A percentile compares a stretch with the other conserved stretches of the same genome.
Conservation (phyloP, 2,113 vertebrate genomes). For the Leucopternis melanops region DNA sequence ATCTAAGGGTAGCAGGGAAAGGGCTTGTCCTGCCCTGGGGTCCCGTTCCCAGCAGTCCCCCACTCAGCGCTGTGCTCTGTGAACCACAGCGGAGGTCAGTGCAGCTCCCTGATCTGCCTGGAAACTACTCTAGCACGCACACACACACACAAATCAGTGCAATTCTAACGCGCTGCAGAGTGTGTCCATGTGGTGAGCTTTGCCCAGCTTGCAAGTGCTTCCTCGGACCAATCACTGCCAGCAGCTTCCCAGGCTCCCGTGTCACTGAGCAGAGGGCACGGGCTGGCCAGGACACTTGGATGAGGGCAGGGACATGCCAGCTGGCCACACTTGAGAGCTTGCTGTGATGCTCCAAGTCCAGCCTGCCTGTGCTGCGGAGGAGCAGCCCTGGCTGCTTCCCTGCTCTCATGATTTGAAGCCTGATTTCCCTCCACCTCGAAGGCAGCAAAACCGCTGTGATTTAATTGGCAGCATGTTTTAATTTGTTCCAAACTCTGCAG, state of each 20-base stretch:
- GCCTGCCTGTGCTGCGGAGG: rapidly evolving
- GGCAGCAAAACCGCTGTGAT: background rate
- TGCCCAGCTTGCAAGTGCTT: background rate
- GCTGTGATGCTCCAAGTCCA: background rate
- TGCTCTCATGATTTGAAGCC: background rate
- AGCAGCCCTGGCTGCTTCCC: background rate
- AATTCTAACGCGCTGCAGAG: background rate
- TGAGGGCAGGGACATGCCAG: background rate
- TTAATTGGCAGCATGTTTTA: background rate
- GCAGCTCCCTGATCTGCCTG: background rate
- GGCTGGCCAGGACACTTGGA: background rate
- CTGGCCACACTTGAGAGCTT: background rate
- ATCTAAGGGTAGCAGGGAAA: background rate
- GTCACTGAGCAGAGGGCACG: background rate
- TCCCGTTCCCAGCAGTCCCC: background rate
- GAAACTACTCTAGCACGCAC: background rate
- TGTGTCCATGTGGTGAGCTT: rapidly evolving
- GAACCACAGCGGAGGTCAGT: no score
- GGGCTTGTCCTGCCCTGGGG: background rate
- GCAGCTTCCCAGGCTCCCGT: background rate
- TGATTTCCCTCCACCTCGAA: background rate
- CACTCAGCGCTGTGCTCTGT: background rate
- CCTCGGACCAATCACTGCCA: rapidly evolving
- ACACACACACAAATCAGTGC: no score
- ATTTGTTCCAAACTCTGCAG: background rate